A percentile compares a stretch with the other conserved stretches of the same genome.
Evolutionary conservation across 2,113 vertebrate genomes (phyloP).

Genomic region (Procavia capensis): DNA sequence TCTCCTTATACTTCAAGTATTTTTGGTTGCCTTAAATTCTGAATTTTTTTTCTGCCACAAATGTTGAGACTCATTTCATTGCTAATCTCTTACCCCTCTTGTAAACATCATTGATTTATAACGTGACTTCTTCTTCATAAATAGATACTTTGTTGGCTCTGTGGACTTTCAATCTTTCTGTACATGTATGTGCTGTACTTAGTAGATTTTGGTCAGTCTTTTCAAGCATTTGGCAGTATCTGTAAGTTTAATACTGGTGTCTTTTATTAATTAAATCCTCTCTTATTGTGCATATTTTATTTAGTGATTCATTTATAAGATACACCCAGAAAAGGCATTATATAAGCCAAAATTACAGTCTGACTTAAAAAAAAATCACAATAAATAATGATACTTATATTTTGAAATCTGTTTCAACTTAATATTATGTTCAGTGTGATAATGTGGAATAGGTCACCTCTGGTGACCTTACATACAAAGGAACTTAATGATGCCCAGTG

Average conservation of each 20-base stretch:
- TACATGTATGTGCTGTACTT: background rate
- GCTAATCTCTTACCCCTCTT: constrained; percentile 7
- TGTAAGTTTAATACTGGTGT: background rate
- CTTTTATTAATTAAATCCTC: constrained; percentile 22
- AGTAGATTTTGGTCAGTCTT: background rate
- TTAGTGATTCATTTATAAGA: constrained; percentile 5
- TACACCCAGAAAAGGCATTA: background rate
- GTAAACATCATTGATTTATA: background rate
- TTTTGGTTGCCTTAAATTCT: background rate
- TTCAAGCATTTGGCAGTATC: background rate
- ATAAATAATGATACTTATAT: background rate
- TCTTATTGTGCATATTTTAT: background rate
- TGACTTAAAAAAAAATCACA: background rate
- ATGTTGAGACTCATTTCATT: background rate
- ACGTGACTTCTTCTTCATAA: background rate
- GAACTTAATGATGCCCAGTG: too few relatives aligned
- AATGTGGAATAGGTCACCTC: background rate
- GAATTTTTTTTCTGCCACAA: background rate
- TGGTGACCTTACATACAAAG: background rate
- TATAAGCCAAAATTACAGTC: background rate
- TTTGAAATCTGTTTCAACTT: constrained; percentile 24
- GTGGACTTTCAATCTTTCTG: background rate
- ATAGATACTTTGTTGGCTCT: background rate
- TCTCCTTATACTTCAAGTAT: background rate
- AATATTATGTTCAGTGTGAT: background rate